Percentiles rank a stretch among this genome's conserved stretches.
phyloP scores from a whole-genome alignment of 1,140 invertebrate genomes.

The Antheraea pernyi region DNA sequence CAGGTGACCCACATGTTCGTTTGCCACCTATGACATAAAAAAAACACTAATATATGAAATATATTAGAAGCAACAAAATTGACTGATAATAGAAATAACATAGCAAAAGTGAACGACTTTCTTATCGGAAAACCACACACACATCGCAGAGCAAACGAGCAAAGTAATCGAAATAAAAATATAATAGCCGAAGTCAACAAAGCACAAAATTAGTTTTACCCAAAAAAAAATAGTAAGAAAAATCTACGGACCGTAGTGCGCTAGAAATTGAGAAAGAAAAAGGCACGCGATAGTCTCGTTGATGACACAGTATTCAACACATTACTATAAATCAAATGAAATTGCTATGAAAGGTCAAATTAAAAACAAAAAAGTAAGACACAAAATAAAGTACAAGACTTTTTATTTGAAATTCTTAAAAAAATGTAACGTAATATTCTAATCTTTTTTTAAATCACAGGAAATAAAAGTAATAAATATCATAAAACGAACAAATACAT shows the following conservation, averaged over 20 bases:
- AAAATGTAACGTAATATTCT: too few relatives aligned
- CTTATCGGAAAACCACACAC: constrained; percentile 39
- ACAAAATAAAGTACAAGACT: too few relatives aligned
- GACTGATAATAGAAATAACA: background rate
- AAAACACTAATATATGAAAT: too few relatives aligned
- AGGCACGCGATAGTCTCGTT: constrained; percentile 1
- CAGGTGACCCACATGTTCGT: too few relatives aligned
- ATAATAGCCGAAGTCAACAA: constrained; percentile 59
- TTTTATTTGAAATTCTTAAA: too few relatives aligned
- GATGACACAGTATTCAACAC: constrained; percentile 25
- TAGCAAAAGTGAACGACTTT: constrained; percentile 14
- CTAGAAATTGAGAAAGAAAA: constrained; percentile 33
- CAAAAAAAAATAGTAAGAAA: constrained; percentile 50
- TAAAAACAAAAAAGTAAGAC: too few relatives aligned
- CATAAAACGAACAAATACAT: too few relatives aligned
- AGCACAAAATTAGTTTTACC: constrained; percentile 69
- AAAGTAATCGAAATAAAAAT: constrained; percentile 50
- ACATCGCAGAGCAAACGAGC: constrained; percentile 22
- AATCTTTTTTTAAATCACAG: too few relatives aligned
- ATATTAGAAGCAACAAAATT: constrained; percentile 19
- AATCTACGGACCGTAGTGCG: constrained; percentile 41
- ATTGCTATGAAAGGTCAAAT: too few relatives aligned
- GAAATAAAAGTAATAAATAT: too few relatives aligned
- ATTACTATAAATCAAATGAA: background rate
- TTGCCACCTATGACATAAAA: too few relatives aligned